Conservation (phyloP, 2,113 vertebrate genomes). For the Hyperopisus bebe region DNA sequence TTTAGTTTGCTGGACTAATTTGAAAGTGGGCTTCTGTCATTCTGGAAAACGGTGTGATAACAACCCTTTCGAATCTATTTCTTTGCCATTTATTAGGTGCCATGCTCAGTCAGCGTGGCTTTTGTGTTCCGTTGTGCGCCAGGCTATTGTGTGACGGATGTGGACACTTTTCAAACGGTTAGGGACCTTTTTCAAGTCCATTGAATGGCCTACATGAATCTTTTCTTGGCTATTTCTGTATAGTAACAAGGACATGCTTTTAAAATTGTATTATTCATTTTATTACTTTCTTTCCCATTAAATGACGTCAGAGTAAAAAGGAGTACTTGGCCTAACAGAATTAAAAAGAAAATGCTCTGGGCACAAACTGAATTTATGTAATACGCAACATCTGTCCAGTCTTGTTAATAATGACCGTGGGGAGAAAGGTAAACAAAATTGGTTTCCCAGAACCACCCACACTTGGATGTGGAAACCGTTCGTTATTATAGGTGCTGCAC, state of each 20-base stretch:
- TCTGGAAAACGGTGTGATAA: background rate
- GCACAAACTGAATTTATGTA: slow-evolving; percentile 22
- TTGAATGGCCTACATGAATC: background rate
- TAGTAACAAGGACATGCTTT: background rate
- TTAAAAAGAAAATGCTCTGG: background rate
- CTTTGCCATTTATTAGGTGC: background rate
- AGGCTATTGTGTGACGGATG: background rate
- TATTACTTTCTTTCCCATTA: background rate
- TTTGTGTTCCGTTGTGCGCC: background rate
- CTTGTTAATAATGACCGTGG: background rate
- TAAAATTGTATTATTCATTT: background rate
- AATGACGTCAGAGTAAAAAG: background rate
- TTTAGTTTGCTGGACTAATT: background rate
- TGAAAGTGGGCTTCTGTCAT: background rate
- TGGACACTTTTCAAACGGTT: background rate
- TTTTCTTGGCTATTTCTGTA: background rate
- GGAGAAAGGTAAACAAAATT: background rate
- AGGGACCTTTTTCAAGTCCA: background rate
- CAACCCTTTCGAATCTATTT: background rate
- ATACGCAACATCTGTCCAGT: slow-evolving; percentile 31
- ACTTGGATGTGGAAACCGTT: background rate
- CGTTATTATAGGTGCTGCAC: background rate
- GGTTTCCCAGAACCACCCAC: background rate
- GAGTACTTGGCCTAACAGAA: background rate
- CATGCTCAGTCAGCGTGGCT: background rate